Conservation (phyloP, 2,113 vertebrate species). For the Heterotilapia buettikoferi region DNA sequence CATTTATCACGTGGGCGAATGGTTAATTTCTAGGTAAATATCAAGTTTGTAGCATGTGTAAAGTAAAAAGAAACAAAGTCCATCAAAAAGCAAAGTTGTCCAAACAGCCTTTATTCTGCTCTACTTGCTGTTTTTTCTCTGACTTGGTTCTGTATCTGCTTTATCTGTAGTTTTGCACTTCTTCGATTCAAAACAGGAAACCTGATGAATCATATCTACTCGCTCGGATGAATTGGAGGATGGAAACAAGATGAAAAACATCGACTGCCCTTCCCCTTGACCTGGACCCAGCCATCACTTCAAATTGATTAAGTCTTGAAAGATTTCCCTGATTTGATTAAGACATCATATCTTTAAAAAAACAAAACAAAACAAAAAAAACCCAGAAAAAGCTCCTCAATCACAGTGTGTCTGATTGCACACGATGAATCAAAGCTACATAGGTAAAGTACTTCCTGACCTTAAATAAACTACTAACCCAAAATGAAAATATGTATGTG, state of each 20-base stretch:
- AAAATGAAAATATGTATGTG: not conserved
- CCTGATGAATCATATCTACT: not conserved
- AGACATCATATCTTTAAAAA: not conserved
- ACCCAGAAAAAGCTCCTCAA: not conserved
- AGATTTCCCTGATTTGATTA: not conserved
- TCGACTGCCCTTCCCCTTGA: not conserved
- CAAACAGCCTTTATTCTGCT: not conserved
- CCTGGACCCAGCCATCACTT: not conserved
- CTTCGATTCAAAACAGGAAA: not conserved
- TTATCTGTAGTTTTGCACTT: not conserved
- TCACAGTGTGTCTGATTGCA: not conserved
- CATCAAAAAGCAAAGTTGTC: not conserved
- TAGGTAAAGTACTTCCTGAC: not conserved
- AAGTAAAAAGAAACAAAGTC: not conserved
- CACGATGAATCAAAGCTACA: not conserved
- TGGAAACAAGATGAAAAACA: not conserved
- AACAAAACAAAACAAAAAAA: accelerated
- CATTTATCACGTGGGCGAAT: accelerated
- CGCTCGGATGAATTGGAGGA: not conserved
- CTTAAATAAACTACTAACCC: not conserved
- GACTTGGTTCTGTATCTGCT: not conserved
- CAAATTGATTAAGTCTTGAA: not conserved
- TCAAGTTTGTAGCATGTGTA: not conserved
- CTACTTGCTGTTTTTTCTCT: not conserved
- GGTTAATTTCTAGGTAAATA: not conserved